phyloP scores from a whole-genome alignment of 2,797 vertebrate species.

The Sphenodon punctatus region DNA sequence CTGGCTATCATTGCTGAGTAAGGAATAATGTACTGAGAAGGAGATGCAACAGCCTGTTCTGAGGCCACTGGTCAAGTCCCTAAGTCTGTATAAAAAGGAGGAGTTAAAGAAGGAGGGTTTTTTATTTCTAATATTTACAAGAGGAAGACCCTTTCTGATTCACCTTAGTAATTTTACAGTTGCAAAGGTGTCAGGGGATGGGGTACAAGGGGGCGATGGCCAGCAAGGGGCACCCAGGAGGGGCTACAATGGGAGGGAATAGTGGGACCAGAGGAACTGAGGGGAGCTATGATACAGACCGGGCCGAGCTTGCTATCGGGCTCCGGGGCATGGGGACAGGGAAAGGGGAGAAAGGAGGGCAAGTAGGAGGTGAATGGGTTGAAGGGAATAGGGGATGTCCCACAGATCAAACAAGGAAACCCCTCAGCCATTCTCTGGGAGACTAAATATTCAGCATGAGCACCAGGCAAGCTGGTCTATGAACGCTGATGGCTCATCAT shows the following conservation, averaged over 20 bases:
- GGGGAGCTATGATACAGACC: neutral
- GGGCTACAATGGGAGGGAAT: too few species aligned
- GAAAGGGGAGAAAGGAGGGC: too few species aligned
- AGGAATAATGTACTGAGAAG: neutral
- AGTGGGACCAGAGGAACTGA: too few species aligned
- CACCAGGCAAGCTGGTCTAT: too few species aligned
- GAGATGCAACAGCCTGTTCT: neutral
- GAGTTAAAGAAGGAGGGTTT: neutral
- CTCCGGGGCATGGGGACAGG: neutral
- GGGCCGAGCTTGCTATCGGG: neutral
- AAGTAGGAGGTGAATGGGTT: too few species aligned
- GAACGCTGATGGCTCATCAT: too few species aligned
- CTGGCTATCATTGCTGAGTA: fast-evolving
- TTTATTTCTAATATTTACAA: neutral
- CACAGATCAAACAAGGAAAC: too few species aligned
- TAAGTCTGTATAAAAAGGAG: neutral
- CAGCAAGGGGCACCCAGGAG: too few species aligned
- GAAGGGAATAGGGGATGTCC: too few species aligned
- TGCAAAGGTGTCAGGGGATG: neutral
- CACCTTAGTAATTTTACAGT: neutral
- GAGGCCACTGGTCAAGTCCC: neutral
- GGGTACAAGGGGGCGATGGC: too few species aligned
- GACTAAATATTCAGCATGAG: too few species aligned
- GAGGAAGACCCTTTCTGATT: neutral
- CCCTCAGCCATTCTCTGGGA: too few species aligned